Conservation (phyloP, 2,113 vertebrate species). For the Mystacornis crossleyi region DNA sequence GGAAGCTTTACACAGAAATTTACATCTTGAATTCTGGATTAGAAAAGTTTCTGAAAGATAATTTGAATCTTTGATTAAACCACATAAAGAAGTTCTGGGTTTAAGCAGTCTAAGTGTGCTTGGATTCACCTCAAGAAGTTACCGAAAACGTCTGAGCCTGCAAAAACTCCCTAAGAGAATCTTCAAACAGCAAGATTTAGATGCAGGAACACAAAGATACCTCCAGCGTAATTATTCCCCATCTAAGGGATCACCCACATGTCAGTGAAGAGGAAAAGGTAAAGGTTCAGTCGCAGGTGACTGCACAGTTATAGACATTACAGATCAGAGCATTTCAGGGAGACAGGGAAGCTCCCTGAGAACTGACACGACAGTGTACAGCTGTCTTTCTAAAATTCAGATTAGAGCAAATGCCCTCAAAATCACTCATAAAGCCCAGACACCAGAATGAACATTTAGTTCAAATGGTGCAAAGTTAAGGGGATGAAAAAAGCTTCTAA, state of each 20-base stretch:
- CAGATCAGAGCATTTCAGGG: neutral
- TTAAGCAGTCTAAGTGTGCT: neutral
- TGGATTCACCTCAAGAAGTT: neutral
- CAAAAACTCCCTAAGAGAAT: neutral
- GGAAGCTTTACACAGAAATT: neutral
- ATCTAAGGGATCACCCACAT: neutral
- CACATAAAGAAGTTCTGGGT: neutral
- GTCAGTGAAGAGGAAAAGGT: conserved; percentile 37
- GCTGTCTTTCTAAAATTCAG: conserved; percentile 30
- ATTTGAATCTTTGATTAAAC: neutral
- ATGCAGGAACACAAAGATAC: neutral
- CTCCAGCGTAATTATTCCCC: neutral
- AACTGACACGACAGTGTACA: conserved; percentile 24
- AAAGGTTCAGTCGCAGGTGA: conserved; percentile 43
- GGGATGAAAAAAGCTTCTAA: neutral
- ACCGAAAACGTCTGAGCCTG: neutral
- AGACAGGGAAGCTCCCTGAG: conserved; percentile 3
- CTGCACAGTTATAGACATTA: conserved; percentile 15
- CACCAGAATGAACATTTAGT: neutral
- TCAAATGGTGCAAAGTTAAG: neutral
- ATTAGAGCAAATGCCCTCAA: conserved; percentile 40
- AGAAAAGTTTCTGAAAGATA: neutral
- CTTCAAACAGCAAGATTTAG: neutral
- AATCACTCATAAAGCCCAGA: conserved; percentile 18
- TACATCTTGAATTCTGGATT: neutral